phyloP scores from a whole-genome alignment of 2,888 invertebrate species.

The Ecliptopera silaceata region DNA sequence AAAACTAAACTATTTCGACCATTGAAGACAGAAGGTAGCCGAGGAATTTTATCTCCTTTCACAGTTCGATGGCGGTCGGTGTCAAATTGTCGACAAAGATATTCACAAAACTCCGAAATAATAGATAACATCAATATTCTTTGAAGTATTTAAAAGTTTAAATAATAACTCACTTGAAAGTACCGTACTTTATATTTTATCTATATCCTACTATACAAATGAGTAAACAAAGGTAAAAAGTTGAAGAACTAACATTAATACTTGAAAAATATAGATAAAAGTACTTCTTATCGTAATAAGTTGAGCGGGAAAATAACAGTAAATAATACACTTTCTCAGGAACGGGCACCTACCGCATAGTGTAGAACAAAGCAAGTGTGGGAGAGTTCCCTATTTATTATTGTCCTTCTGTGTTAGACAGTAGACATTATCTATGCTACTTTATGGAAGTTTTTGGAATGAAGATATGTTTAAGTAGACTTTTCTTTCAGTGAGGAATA shows the following conservation, averaged over 20 bases:
- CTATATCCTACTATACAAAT: conserved; percentile 39
- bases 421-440: not conserved
- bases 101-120: conserved; percentile 48
- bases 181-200: conserved; percentile 48
- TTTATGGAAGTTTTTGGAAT: not conserved
- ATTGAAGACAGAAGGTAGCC: conserved; percentile 64
- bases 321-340: conserved; percentile 18
- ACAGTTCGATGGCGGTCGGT: conserved; percentile 74
- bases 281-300: conserved; percentile 33
- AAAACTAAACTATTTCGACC: conserved; percentile 75
- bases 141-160: conserved; percentile 30
- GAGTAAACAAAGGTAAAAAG: conserved; percentile 44
- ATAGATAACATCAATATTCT: conserved; percentile 35
- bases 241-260: conserved; percentile 44
- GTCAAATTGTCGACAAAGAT: conserved; percentile 74
- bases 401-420: conserved; percentile 1
- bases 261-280: conserved; percentile 29
- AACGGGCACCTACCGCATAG: conserved; percentile 22
- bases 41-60: conserved; percentile 79
- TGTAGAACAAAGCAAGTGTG: conserved; percentile 20
- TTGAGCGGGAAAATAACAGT: conserved; percentile 35
- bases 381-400: conserved; percentile 12
- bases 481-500: no score
- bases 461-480: not conserved
- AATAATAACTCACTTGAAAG: conserved; percentile 30